Base-by-base conservation (phyloP, 2,113 vertebrate species). In the Phocoena sinus region DNA sequence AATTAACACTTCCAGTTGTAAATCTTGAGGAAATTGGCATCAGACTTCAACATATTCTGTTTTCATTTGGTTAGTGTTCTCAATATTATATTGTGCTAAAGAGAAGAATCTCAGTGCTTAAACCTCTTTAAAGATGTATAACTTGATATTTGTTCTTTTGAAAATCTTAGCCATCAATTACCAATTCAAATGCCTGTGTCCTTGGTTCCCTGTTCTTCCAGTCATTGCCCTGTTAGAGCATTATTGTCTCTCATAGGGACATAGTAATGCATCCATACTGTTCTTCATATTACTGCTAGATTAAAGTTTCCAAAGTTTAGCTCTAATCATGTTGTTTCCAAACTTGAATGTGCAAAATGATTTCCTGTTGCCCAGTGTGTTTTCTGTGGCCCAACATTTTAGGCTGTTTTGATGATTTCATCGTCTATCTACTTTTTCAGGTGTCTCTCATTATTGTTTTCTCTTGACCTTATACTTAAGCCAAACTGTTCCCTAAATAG, bases 11-110 rank as follows among this genome's bases (percentile, higher is more conserved):
- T 93, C 4, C 12, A 84, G 50, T 95, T 79, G 63, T 94, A 85
- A 91, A 93, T 95, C 44, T 91, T 86, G 36, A 76, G 60, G 58
- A 94, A 97, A 76, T 89, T 95, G 77, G 93, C 82, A 94, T 92
- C 9, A 95, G 58, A 94, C 33, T 87, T 95, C 17, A 85, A 73
- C 71, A 96, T 89, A 50, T 1, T 94, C 25, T 70, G 36, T 91
- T 89, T 97, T 95, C 81, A 86, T 25, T 94, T 84, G 33, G 31
- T 93, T 91, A 74, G 31, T 86, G 56, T 91, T 85, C 67, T 88
- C 12, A 77, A 58, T 89, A 80, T 88, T 93, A n/a, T 83, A 89
- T 80, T 73, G 17, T 91, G 58, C 56, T 85, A 60, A 81, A 53
- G 28, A 92, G 60, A 91, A 93, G 80, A 77, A 81, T 89, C 25